Conservation (phyloP, 2,113 vertebrate genomes). For the Caranx ignobilis region DNA sequence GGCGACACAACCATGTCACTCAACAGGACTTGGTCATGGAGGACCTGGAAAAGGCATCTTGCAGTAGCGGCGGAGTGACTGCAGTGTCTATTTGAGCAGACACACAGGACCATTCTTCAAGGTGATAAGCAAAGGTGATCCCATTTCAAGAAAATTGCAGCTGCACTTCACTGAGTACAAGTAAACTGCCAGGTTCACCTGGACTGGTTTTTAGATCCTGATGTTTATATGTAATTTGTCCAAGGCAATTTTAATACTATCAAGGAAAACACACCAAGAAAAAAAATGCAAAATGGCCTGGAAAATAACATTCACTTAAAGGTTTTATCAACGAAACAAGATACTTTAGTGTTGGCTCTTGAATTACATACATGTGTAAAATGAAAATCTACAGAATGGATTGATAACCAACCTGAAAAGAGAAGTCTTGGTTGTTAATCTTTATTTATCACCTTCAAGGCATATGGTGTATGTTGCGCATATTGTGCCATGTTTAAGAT, state of each 20-base stretch:
- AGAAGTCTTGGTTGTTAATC: neutral
- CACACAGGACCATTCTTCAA: neutral
- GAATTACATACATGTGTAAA: neutral
- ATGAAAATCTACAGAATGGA: neutral
- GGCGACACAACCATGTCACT: slow-evolving; percentile 72
- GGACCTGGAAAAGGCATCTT: slow-evolving; percentile 81
- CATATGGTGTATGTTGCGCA: neutral
- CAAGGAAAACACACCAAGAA: too few species aligned
- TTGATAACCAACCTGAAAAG: neutral
- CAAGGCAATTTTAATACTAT: neutral
- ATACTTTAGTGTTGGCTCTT: neutral
- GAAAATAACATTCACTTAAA: neutral
- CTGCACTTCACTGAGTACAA: neutral
- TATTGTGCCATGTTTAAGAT: neutral
- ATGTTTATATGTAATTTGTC: neutral
- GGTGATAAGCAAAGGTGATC: slow-evolving; percentile 6
- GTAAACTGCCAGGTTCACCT: neutral
- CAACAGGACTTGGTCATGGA: slow-evolving; percentile 87
- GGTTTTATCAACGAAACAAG: too few species aligned
- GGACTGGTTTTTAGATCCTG: neutral
- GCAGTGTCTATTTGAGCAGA: slow-evolving; percentile 79
- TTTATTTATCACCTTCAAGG: slow-evolving; percentile 23
- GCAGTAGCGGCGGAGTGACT: slow-evolving; percentile 74
- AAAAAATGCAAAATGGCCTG: neutral
- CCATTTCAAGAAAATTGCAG: neutral